Evolutionary conservation across 2,113 vertebrate species (phyloP), one percentile per base, ranked within the genome.

Genomic region (Ciconia stormi): DNA sequence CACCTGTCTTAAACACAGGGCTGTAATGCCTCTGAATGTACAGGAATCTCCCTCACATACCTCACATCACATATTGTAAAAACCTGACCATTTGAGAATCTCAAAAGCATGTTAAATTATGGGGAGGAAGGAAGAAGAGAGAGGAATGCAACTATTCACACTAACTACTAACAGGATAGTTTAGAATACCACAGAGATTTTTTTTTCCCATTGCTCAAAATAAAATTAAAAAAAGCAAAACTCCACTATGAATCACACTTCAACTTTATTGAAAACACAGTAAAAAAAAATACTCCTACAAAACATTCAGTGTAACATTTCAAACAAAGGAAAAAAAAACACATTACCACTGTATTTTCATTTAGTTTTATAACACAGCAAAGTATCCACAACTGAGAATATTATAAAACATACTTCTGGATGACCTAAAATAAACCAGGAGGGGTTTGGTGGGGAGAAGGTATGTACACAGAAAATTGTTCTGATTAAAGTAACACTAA

Each of bases 181-280:
- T 73, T 3, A 50, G 30, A 77, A 67, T 44, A 6, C 47, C 40
- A 80, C 3, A 18, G 20, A 55, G n/a, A 20, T 53, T 42, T 21
- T 12, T 8, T 71, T 67, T 58, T n/a, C n/a, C 21, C 19, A 30
- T 36, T 76, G 36, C 15, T 89, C 73, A 34, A 61, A 91, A 87
- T 11, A 56, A 65, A 69, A 72, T 46, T 20, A 29, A 32, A 65
- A 32, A 32, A 65, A 55, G 32, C n/a, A 30, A 50, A 84, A 89
- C 52, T 44, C 73, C 47, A 34, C 44, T 96, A 67, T 67, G 49
- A 97, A 95, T 94, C 81, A 95, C 82, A 92, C 74, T 91, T 93
- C 19, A 73, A 63, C 74, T 96, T 97, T 97, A 97, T 97, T 97
- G 95, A 96, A 96, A 97, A 96, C 89, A 96, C 71, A 82, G 69